These are phyloP conservation scores for Hyppa rectilinea DNA, from an alignment of 2,888 invertebrate species.

Conservation along the genomic window DNA sequence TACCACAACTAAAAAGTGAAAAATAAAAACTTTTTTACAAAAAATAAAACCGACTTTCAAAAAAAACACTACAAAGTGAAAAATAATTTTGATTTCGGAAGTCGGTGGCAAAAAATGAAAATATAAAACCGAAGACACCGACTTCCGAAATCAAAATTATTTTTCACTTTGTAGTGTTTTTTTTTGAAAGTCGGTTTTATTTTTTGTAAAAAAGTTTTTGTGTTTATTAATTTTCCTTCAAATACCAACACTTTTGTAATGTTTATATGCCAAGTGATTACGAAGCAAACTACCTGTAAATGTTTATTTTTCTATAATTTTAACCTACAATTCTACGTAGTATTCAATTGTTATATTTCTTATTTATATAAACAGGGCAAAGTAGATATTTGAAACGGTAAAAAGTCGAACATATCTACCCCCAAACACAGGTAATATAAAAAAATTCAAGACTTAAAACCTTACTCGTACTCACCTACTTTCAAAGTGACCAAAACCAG, in stretches of 20 bases:
- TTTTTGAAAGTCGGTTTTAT: too few species aligned
- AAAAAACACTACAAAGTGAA: too few species aligned
- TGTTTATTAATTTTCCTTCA: slow-evolving; percentile 3
- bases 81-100: too few species aligned
- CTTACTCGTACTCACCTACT: slow-evolving; percentile 61
- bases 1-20: too few species aligned
- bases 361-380: not conserved
- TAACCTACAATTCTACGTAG: too few species aligned
- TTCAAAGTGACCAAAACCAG: slow-evolving; percentile 60
- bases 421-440: slow-evolving; percentile 41
- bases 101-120: too few species aligned
- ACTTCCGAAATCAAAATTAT: too few species aligned
- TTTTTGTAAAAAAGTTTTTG: too few species aligned
- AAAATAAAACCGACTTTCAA: too few species aligned
- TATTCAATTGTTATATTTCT: not conserved
- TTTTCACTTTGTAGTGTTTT: too few species aligned
- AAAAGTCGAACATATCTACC: not conserved
- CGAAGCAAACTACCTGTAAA: not conserved
- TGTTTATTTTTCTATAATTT: not conserved
- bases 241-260: not conserved
- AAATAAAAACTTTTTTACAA: too few species aligned
- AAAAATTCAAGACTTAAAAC: slow-evolving; percentile 59
- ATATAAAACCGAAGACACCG: too few species aligned
- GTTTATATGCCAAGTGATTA: not conserved
- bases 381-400: not conserved